These are phyloP conservation scores for Morone saxatilis DNA, from an alignment of 2,113 vertebrate genomes.

Conservation along the genomic window DNA sequence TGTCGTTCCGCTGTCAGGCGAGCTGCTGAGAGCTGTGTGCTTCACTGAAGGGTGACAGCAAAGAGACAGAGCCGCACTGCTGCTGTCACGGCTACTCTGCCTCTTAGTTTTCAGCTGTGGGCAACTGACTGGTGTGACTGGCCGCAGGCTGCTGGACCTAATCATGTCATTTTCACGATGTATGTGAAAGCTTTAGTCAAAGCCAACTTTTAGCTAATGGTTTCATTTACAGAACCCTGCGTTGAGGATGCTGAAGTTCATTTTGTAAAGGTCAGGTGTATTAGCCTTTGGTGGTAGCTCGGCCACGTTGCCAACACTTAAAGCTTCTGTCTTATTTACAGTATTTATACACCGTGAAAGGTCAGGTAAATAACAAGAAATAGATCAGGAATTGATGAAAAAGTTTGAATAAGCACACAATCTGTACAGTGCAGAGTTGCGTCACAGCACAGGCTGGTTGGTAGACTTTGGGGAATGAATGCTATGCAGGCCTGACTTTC, in stretches of 20 bases:
- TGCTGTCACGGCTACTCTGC: conserved; percentile 70
- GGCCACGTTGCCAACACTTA: conserved; percentile 20
- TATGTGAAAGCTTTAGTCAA: conserved; percentile 40
- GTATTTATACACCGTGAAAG: conserved; percentile 26
- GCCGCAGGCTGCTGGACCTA: conserved; percentile 51
- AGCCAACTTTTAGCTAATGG: conserved; percentile 31
- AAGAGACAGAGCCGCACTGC: conserved; percentile 68
- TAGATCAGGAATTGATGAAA: conserved; percentile 10
- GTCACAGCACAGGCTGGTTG: conserved; percentile 9
- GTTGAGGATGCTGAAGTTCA: conserved; percentile 36
- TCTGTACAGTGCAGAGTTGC: neutral
- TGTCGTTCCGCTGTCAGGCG: conserved; percentile 69
- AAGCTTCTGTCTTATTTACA: conserved; percentile 44
- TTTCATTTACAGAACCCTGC: conserved; percentile 22
- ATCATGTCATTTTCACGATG: conserved; percentile 40
- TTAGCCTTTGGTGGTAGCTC: conserved; percentile 30
- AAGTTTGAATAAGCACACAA: neutral
- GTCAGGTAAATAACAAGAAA: conserved; percentile 49
- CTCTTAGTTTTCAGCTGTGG: conserved; percentile 52
- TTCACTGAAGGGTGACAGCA: conserved; percentile 78
- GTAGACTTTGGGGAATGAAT: conserved; percentile 30
- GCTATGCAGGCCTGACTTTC: conserved; percentile 22
- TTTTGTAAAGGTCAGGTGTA: conserved; percentile 60
- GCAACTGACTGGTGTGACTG: conserved; percentile 29
- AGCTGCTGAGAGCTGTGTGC: conserved; percentile 66